Conservation (phyloP, 2,888 invertebrate genomes). For the Drosophila quinaria region DNA sequence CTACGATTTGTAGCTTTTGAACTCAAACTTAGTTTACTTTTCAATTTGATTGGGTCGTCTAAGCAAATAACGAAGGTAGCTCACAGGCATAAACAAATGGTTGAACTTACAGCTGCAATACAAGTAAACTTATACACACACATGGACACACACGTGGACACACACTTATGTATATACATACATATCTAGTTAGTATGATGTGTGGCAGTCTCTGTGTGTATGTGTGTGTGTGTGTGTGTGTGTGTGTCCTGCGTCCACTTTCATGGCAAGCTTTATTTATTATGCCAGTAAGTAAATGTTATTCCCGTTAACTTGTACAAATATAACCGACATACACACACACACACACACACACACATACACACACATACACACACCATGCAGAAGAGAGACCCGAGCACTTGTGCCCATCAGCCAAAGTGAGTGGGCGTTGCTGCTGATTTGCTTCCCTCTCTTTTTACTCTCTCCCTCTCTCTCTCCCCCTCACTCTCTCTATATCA, state of each 20-base stretch:
- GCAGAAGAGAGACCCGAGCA: constrained; percentile 10
- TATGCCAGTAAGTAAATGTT: constrained; percentile 79
- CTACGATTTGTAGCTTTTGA: constrained; percentile 53
- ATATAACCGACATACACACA: constrained; percentile 36
- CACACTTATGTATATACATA: no score
- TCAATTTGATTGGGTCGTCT: constrained; percentile 75
- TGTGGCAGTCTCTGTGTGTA: background rate
- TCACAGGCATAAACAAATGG: constrained; percentile 70
- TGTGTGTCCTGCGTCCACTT: constrained; percentile 38
- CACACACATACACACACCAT: constrained; percentile 10
- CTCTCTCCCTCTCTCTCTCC: background rate
- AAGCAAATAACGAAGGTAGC: constrained; percentile 70
- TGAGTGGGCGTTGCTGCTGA: constrained; percentile 46
- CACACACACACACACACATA: constrained; percentile 17
- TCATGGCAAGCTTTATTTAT: constrained; percentile 67
- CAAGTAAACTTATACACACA: constrained; percentile 4
- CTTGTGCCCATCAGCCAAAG: constrained; percentile 38
- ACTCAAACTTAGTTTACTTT: constrained; percentile 66
- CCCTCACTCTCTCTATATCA: background rate
- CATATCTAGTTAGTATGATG: background rate
- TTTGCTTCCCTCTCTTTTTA: constrained; percentile 10
- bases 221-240: constrained; percentile 16
- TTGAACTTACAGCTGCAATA: constrained; percentile 50
- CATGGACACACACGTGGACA: background rate
- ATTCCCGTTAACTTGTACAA: constrained; percentile 76